Percentiles rank a stretch among this genome's conserved stretches.
phyloP scores from a whole-genome alignment of 2,113 vertebrate genomes.

The Cisticola juncidis region DNA sequence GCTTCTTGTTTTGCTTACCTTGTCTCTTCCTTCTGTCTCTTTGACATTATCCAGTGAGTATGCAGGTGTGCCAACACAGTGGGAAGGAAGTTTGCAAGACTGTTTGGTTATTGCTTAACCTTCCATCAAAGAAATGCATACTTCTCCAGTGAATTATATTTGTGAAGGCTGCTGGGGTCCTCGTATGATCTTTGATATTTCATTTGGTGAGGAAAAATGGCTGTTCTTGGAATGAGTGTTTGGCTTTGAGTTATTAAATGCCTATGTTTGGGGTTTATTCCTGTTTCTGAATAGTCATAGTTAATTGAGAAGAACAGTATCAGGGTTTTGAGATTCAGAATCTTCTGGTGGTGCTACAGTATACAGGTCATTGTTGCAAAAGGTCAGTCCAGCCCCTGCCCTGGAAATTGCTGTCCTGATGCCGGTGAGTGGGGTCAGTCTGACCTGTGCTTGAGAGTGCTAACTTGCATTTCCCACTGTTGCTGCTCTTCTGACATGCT shows the following conservation, averaged over 20 bases:
- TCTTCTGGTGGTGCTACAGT: background rate
- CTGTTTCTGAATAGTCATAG: background rate
- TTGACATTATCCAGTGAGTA: background rate
- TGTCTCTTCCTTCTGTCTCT: background rate
- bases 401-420: background rate
- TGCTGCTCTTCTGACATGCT: background rate
- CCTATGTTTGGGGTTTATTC: fast-evolving
- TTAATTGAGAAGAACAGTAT: background rate
- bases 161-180: background rate
- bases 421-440: background rate
- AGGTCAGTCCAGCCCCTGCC: background rate
- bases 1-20: background rate
- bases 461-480: background rate
- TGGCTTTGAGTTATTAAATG: background rate
- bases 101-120: background rate
- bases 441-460: background rate
- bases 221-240: background rate
- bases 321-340: background rate
- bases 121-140: background rate
- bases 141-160: background rate
- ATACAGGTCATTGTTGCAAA: background rate
- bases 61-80: background rate
- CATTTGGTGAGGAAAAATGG: background rate
- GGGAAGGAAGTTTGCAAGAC: background rate
- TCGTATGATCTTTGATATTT: background rate